Evolutionary conservation across 2,797 vertebrate genomes (phyloP).

Genomic region (Takifugu rubripes): DNA sequence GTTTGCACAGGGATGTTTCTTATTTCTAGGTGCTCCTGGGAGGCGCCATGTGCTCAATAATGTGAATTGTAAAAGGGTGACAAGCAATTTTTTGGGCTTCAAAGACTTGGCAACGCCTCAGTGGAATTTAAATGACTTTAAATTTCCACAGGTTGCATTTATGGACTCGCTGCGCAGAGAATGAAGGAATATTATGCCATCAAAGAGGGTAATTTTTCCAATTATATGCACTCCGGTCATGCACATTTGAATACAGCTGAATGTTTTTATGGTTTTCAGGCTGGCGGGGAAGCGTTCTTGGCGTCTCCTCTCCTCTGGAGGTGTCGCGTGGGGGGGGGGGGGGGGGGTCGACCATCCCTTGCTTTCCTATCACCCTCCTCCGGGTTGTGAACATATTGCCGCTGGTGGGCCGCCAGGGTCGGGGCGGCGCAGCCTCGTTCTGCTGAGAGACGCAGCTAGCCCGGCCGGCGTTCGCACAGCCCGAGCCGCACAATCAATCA

Average conservation of each 20-base stretch:
- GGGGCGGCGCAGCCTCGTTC: constrained; percentile 11
- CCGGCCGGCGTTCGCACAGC: constrained; percentile 25
- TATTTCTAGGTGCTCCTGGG: constrained; percentile 46
- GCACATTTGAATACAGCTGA: constrained; percentile 4
- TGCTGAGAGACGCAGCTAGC: constrained; percentile 33
- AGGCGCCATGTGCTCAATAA: constrained; percentile 35
- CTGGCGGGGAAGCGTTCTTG: constrained; percentile 17
- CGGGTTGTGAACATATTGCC: constrained; percentile 18
- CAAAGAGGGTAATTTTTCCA: constrained; percentile 31
- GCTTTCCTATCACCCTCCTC: constrained; percentile 8
- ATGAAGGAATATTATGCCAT: constrained; percentile 34
- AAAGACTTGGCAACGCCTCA: constrained; percentile 59
- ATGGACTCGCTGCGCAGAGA: constrained; percentile 39
- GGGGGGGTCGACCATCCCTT: constrained; percentile 48
- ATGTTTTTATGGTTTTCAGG: constrained; percentile 7
- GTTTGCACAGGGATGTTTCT: constrained; percentile 57
- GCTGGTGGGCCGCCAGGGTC: not conserved
- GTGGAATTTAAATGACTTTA: constrained; percentile 62
- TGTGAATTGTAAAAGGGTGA: constrained; percentile 54
- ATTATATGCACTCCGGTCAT: constrained; percentile 21
- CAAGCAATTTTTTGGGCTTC: constrained; percentile 57
- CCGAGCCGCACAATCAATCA: constrained; percentile 46
- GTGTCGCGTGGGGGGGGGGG: constrained; percentile 2
- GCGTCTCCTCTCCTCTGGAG: constrained; percentile 27
- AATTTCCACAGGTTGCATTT: constrained; percentile 45